Percentiles rank a stretch among this genome's conserved stretches.
phyloP scores from a whole-genome alignment of 2,888 invertebrate species.

The Phaedon cochleariae region DNA sequence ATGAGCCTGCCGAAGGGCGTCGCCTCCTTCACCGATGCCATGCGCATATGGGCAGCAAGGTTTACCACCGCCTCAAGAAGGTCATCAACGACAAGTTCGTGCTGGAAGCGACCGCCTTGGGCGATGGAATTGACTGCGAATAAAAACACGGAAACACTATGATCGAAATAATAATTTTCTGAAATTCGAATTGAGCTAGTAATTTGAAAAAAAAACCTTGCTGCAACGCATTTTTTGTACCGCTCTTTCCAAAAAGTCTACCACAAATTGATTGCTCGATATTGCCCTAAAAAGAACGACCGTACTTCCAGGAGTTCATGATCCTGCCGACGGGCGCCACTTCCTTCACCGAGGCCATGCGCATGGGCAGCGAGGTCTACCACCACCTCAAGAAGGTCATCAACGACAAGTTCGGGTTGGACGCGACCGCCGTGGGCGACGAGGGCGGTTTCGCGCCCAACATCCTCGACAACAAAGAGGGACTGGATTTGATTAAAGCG shows the following conservation, averaged over 20 bases:
- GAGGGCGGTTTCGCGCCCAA: slow-evolving; percentile 99
- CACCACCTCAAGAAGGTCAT: slow-evolving; percentile 98
- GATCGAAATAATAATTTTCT: too few species aligned
- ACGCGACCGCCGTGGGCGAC: slow-evolving; percentile 98
- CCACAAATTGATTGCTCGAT: too few species aligned
- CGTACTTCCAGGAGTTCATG: slow-evolving; percentile 59
- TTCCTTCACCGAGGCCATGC: slow-evolving; percentile 96
- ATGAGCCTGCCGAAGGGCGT: slow-evolving; percentile 77
- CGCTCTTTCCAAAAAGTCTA: too few species aligned
- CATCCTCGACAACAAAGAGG: slow-evolving; percentile 96
- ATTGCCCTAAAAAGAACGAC: too few species aligned
- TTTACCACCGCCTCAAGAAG: slow-evolving; percentile 96
- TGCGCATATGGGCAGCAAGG: slow-evolving; percentile 98
- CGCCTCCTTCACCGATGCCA: slow-evolving; percentile 90
- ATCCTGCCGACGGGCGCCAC: slow-evolving; percentile 77
- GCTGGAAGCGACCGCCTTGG: slow-evolving; percentile 96
- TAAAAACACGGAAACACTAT: too few species aligned
- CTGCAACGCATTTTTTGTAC: too few species aligned
- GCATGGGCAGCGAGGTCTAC: slow-evolving; percentile 97
- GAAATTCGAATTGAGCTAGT: too few species aligned
- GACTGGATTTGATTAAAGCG: slow-evolving; percentile 82
- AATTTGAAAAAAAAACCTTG: too few species aligned
- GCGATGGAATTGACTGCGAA: too few species aligned
- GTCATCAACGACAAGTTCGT: slow-evolving; percentile 97
- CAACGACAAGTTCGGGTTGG: slow-evolving; percentile 93